These are phyloP conservation scores for Erebia ligea DNA, from an alignment of 2,888 invertebrate genomes.

Conservation along the genomic window DNA sequence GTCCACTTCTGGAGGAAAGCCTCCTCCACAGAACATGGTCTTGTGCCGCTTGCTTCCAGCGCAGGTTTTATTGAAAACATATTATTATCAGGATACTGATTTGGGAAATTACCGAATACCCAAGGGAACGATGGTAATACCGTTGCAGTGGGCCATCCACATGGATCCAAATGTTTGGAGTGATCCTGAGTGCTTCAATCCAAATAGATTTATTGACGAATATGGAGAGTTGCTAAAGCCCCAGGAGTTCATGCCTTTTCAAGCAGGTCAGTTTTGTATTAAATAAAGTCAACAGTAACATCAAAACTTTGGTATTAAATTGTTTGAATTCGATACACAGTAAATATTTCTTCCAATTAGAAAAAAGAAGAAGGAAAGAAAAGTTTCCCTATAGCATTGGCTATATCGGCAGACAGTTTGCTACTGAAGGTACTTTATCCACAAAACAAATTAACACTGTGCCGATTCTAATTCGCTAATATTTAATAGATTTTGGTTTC, in stretches of 20 bases:
- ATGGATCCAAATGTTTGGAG: constrained; percentile 87
- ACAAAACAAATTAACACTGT: too few relatives aligned
- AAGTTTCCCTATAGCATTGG: neutral
- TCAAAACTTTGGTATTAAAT: neutral
- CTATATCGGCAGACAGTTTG: too few relatives aligned
- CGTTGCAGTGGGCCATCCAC: constrained; percentile 92
- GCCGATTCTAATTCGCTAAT: too few relatives aligned
- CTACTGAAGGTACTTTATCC: too few relatives aligned
- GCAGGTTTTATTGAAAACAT: neutral
- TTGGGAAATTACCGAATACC: constrained; percentile 86
- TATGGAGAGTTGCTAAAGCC: constrained; percentile 85
- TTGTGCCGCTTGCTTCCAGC: too few relatives aligned
- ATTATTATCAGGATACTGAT: constrained; percentile 72
- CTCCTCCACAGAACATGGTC: too few relatives aligned
- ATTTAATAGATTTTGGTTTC: too few relatives aligned
- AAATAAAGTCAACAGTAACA: neutral
- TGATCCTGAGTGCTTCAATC: constrained; percentile 86
- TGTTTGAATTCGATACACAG: too few relatives aligned
- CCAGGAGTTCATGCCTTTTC: constrained; percentile 91
- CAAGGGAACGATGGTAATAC: constrained; percentile 88
- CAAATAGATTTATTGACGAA: constrained; percentile 86
- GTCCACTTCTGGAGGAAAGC: too few relatives aligned
- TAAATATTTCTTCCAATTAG: neutral
- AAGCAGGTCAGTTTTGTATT: constrained; percentile 84
- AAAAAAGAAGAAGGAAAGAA: neutral